Conservation (phyloP, 2,797 vertebrate species). For the Galago senegalensis region DNA sequence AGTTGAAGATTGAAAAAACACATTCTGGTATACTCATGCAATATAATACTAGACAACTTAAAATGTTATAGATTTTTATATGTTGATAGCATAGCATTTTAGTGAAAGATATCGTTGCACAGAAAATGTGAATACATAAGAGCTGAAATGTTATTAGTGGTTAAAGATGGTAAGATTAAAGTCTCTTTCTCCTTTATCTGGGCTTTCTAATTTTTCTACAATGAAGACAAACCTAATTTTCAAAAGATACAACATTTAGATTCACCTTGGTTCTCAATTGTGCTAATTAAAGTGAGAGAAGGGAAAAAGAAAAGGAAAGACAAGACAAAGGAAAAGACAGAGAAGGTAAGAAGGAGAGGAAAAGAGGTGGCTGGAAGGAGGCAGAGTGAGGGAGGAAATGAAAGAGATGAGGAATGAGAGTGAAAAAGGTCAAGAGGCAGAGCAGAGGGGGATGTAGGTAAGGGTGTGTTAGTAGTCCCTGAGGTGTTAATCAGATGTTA, state of each 20-base stretch:
- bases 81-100: slow-evolving; percentile 14
- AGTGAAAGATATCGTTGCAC: slow-evolving; percentile 9
- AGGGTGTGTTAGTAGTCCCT: neutral
- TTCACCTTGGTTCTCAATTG: slow-evolving; percentile 25
- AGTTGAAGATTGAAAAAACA: neutral
- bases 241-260: slow-evolving; percentile 32
- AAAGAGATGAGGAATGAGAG: neutral
- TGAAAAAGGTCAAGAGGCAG: neutral
- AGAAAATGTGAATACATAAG: slow-evolving; percentile 41
- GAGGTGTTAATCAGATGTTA: slow-evolving; percentile 31
- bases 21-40: neutral
- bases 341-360: slow-evolving; percentile 7
- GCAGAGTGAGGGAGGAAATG: neutral
- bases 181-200: neutral
- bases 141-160: slow-evolving; percentile 28
- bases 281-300: slow-evolving; percentile 34
- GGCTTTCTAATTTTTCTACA: slow-evolving; percentile 50
- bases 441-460: neutral
- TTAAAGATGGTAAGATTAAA: neutral
- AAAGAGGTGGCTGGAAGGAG: neutral
- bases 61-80: slow-evolving; percentile 23
- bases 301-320: slow-evolving; percentile 13
- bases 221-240: slow-evolving; percentile 37
- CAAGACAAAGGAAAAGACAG: neutral
- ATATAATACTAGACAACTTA: neutral